These are phyloP conservation scores for Quadroppia sp. DNA, from an alignment of 2,888 invertebrate species.

Conservation along the genomic window DNA sequence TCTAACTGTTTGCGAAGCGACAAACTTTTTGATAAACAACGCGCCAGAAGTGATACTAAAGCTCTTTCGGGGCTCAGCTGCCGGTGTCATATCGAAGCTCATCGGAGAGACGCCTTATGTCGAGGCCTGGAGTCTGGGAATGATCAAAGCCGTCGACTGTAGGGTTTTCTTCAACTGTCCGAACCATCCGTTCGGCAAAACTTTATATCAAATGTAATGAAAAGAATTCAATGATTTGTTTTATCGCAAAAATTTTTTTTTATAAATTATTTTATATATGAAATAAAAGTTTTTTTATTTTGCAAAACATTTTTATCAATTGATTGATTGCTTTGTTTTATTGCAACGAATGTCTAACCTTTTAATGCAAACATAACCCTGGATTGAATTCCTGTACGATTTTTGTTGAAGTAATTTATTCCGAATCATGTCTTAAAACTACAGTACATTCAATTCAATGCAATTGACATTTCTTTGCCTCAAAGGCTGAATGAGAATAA, in stretches of 20 bases:
- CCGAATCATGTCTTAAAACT: too few species aligned
- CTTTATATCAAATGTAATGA: neutral
- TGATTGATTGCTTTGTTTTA: too few species aligned
- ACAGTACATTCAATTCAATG: too few species aligned
- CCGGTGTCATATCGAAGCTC: neutral
- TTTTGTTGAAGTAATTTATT: too few species aligned
- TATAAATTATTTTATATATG: neutral
- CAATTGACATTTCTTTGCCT: too few species aligned
- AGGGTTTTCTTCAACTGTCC: neutral
- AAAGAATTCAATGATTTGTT: neutral
- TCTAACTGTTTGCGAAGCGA: slow-evolving; percentile 13
- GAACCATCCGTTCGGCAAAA: neutral
- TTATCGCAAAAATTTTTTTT: neutral
- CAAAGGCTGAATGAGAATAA: too few species aligned
- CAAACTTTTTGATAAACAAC: slow-evolving; percentile 6
- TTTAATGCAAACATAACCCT: too few species aligned
- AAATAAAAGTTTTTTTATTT: too few species aligned
- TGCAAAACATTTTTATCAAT: too few species aligned
- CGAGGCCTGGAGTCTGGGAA: slow-evolving; percentile 23
- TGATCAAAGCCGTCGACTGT: slow-evolving; percentile 10
- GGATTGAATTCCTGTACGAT: too few species aligned
- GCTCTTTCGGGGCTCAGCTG: neutral
- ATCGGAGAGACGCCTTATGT: slow-evolving; percentile 19
- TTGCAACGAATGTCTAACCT: too few species aligned
- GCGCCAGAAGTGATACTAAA: neutral